These are phyloP conservation scores for Muscicapa striata DNA, from an alignment of 2,797 vertebrate species.

Conservation along the genomic window DNA sequence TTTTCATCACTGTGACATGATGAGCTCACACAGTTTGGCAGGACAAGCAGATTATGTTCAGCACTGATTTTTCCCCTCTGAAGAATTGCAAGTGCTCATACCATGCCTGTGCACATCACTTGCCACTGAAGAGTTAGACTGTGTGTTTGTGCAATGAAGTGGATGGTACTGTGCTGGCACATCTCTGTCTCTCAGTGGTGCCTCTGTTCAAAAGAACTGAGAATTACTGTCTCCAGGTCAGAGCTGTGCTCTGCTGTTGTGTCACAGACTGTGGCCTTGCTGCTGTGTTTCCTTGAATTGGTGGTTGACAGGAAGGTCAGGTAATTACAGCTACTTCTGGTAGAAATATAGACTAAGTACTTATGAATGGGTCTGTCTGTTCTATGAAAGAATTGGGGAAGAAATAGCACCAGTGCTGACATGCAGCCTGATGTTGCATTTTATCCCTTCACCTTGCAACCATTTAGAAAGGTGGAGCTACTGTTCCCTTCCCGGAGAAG, in stretches of 20 bases:
- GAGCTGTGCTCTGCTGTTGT: background rate
- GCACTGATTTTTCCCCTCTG: background rate
- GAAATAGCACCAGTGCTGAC: background rate
- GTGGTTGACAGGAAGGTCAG: background rate
- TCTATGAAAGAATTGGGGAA: background rate
- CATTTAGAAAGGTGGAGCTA: background rate
- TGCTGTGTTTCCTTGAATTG: background rate
- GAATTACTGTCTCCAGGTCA: slow-evolving; percentile 52
- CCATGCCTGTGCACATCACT: background rate
- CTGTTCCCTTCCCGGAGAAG: background rate
- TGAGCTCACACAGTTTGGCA: background rate
- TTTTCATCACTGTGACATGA: background rate
- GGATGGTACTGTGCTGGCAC: slow-evolving; percentile 32
- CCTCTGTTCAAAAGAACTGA: slow-evolving; percentile 57
- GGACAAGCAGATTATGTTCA: background rate
- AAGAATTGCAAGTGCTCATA: background rate
- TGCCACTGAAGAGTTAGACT: background rate
- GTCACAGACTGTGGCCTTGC: background rate
- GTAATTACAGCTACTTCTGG: background rate
- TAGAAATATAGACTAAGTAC: background rate
- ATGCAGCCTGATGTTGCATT: background rate
- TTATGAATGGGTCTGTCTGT: background rate
- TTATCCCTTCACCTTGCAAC: background rate
- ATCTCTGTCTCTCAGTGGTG: slow-evolving; percentile 26
- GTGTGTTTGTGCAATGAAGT: slow-evolving; percentile 47